These are phyloP conservation scores for Microhierax caerulescens DNA, from an alignment of 2,797 vertebrate genomes.

Conservation along the genomic window DNA sequence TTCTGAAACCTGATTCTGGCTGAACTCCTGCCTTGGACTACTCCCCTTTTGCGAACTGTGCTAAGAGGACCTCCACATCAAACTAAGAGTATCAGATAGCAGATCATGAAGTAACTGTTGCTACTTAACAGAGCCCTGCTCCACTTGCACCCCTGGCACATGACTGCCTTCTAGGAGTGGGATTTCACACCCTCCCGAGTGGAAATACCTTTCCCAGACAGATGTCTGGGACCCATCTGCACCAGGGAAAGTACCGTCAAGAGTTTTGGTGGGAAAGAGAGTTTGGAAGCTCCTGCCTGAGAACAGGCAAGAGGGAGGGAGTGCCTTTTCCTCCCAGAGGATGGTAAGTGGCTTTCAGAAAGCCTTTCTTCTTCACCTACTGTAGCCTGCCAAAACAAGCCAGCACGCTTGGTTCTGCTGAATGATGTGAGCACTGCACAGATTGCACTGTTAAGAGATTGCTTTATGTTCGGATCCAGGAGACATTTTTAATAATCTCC, in stretches of 20 bases:
- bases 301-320: constrained; percentile 18
- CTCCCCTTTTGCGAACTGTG: neutral
- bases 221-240: neutral
- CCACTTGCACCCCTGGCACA: neutral
- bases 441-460: neutral
- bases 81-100: neutral
- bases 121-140: neutral
- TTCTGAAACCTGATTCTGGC: constrained; percentile 23
- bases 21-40: neutral
- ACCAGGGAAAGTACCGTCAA: neutral
- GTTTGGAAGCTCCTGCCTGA: constrained; percentile 16
- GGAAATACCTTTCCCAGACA: neutral
- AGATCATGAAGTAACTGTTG: neutral
- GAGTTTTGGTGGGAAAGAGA: neutral
- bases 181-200: neutral
- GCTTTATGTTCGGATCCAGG: neutral
- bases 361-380: constrained; percentile 21
- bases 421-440: neutral
- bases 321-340: constrained; percentile 2
- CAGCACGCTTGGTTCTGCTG: constrained; percentile 4
- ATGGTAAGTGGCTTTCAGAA: constrained; percentile 64
- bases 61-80: neutral
- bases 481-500: neutral
- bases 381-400: neutral
- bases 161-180: neutral